Conservation (phyloP, 2,888 invertebrate species). For the Netelia virgata region DNA sequence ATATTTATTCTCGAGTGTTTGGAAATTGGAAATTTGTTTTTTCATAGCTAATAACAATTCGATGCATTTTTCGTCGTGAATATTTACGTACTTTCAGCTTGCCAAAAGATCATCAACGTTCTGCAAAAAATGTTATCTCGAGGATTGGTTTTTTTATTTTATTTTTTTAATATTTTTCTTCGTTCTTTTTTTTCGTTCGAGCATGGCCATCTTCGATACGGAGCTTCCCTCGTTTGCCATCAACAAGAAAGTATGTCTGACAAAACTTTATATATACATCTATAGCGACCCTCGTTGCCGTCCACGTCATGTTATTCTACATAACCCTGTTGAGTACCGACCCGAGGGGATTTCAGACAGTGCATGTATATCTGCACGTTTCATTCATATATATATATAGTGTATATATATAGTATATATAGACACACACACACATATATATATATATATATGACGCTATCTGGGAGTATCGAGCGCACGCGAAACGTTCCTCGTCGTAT, state of each 20-base stretch:
- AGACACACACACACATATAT: neutral
- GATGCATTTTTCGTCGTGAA: no score
- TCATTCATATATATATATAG: neutral
- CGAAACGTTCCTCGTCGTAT: conserved; percentile 74
- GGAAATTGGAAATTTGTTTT: no score
- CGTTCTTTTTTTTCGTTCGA: neutral
- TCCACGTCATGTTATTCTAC: conserved; percentile 52
- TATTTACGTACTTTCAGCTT: no score
- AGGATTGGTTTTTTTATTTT: neutral
- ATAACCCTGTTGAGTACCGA: conserved; percentile 36
- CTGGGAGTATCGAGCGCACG: conserved; percentile 72
- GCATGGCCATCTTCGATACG: conserved; percentile 8
- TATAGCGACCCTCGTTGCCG: conserved; percentile 25
- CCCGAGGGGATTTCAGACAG: conserved; percentile 48
- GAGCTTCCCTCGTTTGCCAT: conserved; percentile 35
- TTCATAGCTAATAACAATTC: no score
- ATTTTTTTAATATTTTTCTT: neutral
- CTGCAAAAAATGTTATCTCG: neutral
- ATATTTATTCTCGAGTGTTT: no score
- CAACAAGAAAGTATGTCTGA: conserved; percentile 38
- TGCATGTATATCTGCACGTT: neutral
- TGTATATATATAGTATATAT: neutral
- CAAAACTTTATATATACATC: conserved; percentile 3
- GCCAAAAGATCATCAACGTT: neutral
- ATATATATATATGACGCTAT: conserved; percentile 32